Percentiles rank a stretch among this genome's conserved stretches.
Evolutionary conservation across 2,888 invertebrate genomes (phyloP).

Genomic region (Pogonocherus hispidulus): DNA sequence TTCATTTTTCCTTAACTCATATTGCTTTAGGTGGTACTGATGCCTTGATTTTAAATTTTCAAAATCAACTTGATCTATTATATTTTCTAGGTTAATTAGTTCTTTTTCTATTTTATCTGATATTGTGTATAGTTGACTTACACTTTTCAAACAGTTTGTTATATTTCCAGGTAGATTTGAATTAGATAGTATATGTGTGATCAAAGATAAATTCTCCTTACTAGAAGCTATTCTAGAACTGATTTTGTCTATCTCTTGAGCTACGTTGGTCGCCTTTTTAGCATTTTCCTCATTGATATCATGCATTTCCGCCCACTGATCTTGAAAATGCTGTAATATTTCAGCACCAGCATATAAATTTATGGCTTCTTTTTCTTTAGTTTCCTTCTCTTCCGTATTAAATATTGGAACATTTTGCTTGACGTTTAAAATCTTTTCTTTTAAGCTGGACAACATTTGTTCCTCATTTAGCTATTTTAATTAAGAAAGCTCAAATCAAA

Average conservation of each 20-base stretch:
- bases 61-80: slow-evolving; percentile 79
- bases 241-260: slow-evolving; percentile 69
- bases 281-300: slow-evolving; percentile 79
- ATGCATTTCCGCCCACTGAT: slow-evolving; percentile 80
- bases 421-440: slow-evolving; percentile 56
- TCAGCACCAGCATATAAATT: slow-evolving; percentile 78
- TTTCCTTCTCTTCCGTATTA: slow-evolving; percentile 45
- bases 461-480: background rate
- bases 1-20: slow-evolving; percentile 76
- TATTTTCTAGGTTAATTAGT: slow-evolving; percentile 76
- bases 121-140: slow-evolving; percentile 72
- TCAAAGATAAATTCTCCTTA: slow-evolving; percentile 59
- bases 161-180: slow-evolving; percentile 66
- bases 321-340: slow-evolving; percentile 79
- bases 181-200: slow-evolving; percentile 59
- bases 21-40: slow-evolving; percentile 75
- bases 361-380: slow-evolving; percentile 51
- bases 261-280: slow-evolving; percentile 72
- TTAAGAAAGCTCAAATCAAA: slow-evolving; percentile 4
- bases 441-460: slow-evolving; percentile 57
- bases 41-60: slow-evolving; percentile 81
- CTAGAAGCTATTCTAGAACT: slow-evolving; percentile 54
- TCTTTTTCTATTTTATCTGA: slow-evolving; percentile 77
- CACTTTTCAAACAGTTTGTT: slow-evolving; percentile 70
- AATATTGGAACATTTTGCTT: slow-evolving; percentile 57